phyloP scores from a whole-genome alignment of 30 jellyfish, hydroid and myxozoan species.

The Aurelia aurita region DNA sequence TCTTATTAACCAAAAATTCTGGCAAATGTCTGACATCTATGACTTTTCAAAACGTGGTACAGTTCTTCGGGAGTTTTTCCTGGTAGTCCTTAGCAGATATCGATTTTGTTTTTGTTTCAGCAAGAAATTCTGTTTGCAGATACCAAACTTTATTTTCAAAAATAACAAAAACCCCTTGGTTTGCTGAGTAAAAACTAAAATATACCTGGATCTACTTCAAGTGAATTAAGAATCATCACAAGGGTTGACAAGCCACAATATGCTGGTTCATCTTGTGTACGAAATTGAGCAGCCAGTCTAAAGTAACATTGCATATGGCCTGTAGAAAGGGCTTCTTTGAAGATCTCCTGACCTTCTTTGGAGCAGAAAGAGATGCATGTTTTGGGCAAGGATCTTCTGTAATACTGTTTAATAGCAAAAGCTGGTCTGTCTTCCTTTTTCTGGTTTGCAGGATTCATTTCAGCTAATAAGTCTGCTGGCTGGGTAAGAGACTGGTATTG shows the following conservation, averaged over 20 bases:
- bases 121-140: too few species aligned
- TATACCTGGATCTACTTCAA: constrained; percentile 82
- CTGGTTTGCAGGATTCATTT: not conserved
- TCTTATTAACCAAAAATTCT: too few species aligned
- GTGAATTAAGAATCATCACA: constrained; percentile 87
- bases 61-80: too few species aligned
- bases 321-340: constrained; percentile 68
- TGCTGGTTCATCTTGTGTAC: constrained; percentile 95
- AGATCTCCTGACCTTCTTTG: constrained; percentile 73
- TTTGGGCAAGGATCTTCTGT: constrained; percentile 76
- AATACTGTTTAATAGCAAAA: constrained; percentile 67
- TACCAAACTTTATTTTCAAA: too few species aligned
- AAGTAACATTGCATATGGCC: constrained; percentile 82
- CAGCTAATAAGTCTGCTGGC: constrained; percentile 1
- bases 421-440: not conserved
- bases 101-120: too few species aligned
- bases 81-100: too few species aligned
- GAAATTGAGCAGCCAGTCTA: constrained; percentile 85
- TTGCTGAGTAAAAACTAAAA: too few species aligned
- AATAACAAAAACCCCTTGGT: too few species aligned
- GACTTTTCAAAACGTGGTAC: too few species aligned
- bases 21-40: too few species aligned
- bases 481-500: not conserved
- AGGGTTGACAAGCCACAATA: constrained; percentile 90
- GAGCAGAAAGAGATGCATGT: constrained; percentile 81